Percentiles rank a stretch among this genome's conserved stretches.
phyloP scores from a whole-genome alignment of 2,113 vertebrate genomes.

The Nanorana parkeri region DNA sequence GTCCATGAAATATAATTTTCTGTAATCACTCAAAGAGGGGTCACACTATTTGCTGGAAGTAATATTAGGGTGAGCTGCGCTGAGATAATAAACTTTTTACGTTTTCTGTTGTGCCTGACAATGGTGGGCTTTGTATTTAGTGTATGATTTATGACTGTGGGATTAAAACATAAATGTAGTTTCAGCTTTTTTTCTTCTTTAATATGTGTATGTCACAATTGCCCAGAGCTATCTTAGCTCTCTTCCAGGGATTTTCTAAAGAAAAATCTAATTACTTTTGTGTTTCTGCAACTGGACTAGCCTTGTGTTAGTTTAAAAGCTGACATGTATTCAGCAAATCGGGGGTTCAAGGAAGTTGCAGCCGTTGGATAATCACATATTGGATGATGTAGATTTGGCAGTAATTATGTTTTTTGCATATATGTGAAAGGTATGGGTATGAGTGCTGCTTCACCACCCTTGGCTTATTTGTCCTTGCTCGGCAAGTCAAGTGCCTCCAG shows the following conservation, averaged over 20 bases:
- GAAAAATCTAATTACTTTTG: slow-evolving; percentile 24
- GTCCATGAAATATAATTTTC: slow-evolving; percentile 34
- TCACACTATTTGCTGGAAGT: slow-evolving; percentile 36
- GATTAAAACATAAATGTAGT: slow-evolving; percentile 41
- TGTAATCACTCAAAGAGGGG: slow-evolving; percentile 40
- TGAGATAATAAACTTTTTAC: slow-evolving; percentile 41
- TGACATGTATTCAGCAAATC: neutral
- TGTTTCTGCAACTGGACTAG: slow-evolving; percentile 10
- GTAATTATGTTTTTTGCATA: neutral
- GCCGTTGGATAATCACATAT: slow-evolving; percentile 9
- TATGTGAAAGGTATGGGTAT: too few species aligned
- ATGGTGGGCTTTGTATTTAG: slow-evolving; percentile 20
- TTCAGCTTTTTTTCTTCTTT: neutral
- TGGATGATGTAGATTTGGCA: neutral
- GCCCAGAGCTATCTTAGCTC: slow-evolving; percentile 38
- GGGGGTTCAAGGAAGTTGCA: neutral
- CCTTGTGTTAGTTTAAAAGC: neutral
- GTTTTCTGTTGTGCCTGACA: slow-evolving; percentile 27
- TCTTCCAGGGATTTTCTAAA: slow-evolving; percentile 13
- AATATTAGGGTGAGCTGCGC: slow-evolving; percentile 25
- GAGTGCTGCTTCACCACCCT: too few species aligned
- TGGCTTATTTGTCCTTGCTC: too few species aligned
- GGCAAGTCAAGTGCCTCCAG: too few species aligned
- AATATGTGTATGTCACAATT: slow-evolving; percentile 17
- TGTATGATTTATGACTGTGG: slow-evolving; percentile 29